phyloP scores from a whole-genome alignment of 2,113 vertebrate species.

The Scomber colias region DNA sequence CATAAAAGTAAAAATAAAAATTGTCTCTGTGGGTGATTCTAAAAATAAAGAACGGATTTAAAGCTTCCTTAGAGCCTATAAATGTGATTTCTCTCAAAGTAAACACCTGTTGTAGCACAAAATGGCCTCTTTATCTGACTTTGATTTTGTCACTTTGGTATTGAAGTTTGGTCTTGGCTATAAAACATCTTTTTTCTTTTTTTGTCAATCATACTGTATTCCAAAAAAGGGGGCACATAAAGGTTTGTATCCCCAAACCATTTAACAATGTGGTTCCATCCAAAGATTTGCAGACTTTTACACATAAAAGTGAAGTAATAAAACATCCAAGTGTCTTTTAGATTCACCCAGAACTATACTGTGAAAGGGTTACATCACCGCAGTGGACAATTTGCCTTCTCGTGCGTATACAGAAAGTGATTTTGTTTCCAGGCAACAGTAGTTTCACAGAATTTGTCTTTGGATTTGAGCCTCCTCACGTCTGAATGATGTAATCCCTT shows the following conservation, averaged over 20 bases:
- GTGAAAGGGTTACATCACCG: constrained; percentile 72
- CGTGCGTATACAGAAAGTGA: constrained; percentile 50
- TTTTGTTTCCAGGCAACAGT: constrained; percentile 80
- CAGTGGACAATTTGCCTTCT: constrained; percentile 54
- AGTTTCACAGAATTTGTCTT: constrained; percentile 71
- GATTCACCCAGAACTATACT: constrained; percentile 55
- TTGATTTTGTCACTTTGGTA: constrained; percentile 74
- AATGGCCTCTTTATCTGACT: constrained; percentile 11
- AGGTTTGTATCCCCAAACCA: constrained; percentile 13
- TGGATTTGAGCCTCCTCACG: constrained; percentile 61
- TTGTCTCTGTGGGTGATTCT: constrained; percentile 48
- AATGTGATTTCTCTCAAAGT: constrained; percentile 32
- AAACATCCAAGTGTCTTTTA: constrained; percentile 62
- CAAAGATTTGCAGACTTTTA: constrained; percentile 54
- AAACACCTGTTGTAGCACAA: constrained; percentile 43
- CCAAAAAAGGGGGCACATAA: constrained; percentile 18
- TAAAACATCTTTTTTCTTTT: constrained; percentile 26
- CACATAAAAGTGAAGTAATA: constrained; percentile 64
- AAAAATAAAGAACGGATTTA: constrained; percentile 59
- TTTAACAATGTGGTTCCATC: constrained; percentile 25
- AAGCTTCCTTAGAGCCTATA: constrained; percentile 36
- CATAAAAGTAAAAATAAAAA: constrained; percentile 57
- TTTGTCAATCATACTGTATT: constrained; percentile 15
- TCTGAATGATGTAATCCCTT: constrained; percentile 67
- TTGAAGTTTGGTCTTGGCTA: constrained; percentile 72